Conservation (phyloP, 2,797 vertebrate species). For the Scolopax rusticola region DNA sequence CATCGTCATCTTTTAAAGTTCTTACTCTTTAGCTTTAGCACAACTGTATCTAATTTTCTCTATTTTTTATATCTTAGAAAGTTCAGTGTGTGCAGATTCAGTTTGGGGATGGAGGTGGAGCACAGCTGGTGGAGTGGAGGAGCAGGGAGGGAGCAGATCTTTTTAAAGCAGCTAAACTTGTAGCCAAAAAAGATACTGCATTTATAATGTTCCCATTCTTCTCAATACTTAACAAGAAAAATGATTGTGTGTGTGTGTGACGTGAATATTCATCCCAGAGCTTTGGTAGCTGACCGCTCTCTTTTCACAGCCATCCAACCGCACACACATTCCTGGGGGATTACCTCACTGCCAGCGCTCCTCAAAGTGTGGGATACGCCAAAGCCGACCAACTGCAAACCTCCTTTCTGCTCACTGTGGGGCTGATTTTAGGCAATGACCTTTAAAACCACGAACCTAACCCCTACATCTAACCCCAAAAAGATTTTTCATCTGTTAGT, state of each 20-base stretch:
- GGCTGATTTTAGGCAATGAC: conserved; percentile 30
- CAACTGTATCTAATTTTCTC: not conserved
- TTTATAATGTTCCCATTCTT: conserved; percentile 72
- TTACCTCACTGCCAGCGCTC: conserved; percentile 75
- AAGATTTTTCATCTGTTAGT: not conserved
- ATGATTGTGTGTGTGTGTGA: conserved; percentile 68
- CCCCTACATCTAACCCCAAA: not conserved
- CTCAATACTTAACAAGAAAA: conserved; percentile 70
- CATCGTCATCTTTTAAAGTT: not conserved
- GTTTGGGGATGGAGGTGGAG: conserved; percentile 6
- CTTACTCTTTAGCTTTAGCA: not conserved
- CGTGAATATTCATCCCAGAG: conserved; percentile 65
- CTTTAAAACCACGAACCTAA: conserved; percentile 48
- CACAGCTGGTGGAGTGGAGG: conserved; percentile 27
- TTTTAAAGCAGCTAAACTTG: conserved; percentile 48
- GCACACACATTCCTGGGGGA: conserved; percentile 78
- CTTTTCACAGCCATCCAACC: conserved; percentile 81
- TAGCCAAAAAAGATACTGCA: conserved; percentile 61
- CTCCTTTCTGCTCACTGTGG: not conserved
- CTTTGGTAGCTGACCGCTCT: conserved; percentile 73
- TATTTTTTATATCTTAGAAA: not conserved
- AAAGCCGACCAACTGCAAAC: conserved; percentile 30
- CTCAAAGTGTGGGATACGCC: conserved; percentile 47
- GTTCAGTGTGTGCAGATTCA: not conserved
- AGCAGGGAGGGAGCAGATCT: conserved; percentile 22